phyloP scores from a whole-genome alignment of 2,113 vertebrate genomes.

The Pelvicachromis taeniatus region DNA sequence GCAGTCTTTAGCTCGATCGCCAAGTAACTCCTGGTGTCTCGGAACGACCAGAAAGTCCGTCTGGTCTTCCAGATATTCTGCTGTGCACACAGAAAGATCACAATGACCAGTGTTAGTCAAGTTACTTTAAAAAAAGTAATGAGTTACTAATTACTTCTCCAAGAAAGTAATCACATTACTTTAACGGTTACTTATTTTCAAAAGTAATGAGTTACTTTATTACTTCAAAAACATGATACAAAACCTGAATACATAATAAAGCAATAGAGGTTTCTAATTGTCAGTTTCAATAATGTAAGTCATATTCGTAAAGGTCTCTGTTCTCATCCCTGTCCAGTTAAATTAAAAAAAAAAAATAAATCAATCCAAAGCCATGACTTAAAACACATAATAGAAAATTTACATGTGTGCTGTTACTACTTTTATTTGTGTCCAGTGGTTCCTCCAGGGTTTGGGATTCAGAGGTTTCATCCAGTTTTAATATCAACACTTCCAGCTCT shows the following conservation, averaged over 20 bases:
- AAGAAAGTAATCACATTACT: too few species aligned
- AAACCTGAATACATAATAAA: too few species aligned
- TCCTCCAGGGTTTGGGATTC: neutral
- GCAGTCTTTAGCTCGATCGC: slow-evolving; percentile 80
- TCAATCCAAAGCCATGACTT: accelerated
- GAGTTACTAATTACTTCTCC: too few species aligned
- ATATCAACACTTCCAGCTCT: slow-evolving; percentile 87
- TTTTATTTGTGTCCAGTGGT: slow-evolving; percentile 1
- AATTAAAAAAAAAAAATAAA: neutral
- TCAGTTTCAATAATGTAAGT: neutral
- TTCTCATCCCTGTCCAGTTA: neutral
- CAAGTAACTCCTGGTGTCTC: slow-evolving; percentile 85
- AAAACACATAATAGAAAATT: neutral
- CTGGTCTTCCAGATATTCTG: slow-evolving; percentile 64
- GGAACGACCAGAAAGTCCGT: slow-evolving; percentile 84
- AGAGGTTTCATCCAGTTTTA: slow-evolving; percentile 76
- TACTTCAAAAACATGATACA: too few species aligned
- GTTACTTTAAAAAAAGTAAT: too few species aligned
- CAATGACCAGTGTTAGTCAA: neutral
- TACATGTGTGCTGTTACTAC: slow-evolving; percentile 57
- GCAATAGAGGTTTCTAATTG: neutral
- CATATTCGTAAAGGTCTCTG: neutral
- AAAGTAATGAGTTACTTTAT: too few species aligned
- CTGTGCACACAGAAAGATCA: neutral
- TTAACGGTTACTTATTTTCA: too few species aligned